Evolutionary conservation across 2,888 invertebrate species (phyloP).

Genomic region (Smittia sp.): DNA sequence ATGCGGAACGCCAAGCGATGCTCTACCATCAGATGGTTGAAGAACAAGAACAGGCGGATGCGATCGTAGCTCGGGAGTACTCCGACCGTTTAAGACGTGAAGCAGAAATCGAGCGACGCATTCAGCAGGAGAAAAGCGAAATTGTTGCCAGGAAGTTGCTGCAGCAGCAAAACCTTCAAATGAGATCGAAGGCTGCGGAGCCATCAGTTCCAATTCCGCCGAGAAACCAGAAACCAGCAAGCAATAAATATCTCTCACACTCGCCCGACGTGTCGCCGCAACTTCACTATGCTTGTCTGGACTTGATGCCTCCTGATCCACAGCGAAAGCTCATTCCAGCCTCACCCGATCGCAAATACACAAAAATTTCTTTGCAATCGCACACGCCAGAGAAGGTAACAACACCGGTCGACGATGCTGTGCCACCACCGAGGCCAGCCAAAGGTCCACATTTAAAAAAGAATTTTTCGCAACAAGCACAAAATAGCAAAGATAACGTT

Average conservation of each 20-base stretch:
- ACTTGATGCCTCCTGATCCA: slow-evolving; percentile 40
- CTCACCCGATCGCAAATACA: slow-evolving; percentile 37
- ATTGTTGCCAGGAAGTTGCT: slow-evolving; percentile 57
- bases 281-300: slow-evolving; percentile 43
- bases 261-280: slow-evolving; percentile 35
- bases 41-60: slow-evolving; percentile 71
- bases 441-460: slow-evolving; percentile 15
- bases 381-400: slow-evolving; percentile 43
- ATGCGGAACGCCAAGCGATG: slow-evolving; percentile 62
- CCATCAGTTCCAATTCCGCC: slow-evolving; percentile 42
- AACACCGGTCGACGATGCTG: background rate
- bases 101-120: slow-evolving; percentile 55
- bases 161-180: slow-evolving; percentile 47
- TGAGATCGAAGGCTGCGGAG: background rate
- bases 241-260: slow-evolving; percentile 35
- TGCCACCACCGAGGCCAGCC: slow-evolving; percentile 40
- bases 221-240: slow-evolving; percentile 39
- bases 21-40: slow-evolving; percentile 60
- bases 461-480: background rate
- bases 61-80: slow-evolving; percentile 63
- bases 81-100: slow-evolving; percentile 64
- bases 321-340: slow-evolving; percentile 30
- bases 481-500: slow-evolving; percentile 25
- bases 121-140: slow-evolving; percentile 57
- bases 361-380: slow-evolving; percentile 43